phyloP scores from a whole-genome alignment of 2,888 invertebrate species.

The Lycocerus yunnanus region DNA sequence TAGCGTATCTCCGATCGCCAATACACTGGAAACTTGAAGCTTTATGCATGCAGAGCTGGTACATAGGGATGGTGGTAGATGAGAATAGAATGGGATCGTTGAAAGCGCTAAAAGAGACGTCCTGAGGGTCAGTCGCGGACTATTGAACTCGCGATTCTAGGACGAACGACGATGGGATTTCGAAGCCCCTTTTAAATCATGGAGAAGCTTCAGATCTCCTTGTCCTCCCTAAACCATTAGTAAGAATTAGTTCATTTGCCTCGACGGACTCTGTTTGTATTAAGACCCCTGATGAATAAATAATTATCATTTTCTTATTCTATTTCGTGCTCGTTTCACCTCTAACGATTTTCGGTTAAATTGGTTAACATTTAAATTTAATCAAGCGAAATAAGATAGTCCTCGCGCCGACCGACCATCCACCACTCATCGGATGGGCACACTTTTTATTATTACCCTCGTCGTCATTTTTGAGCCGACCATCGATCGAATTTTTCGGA shows the following conservation, averaged over 20 bases:
- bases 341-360: constrained; percentile 18
- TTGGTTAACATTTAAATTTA: constrained; percentile 20
- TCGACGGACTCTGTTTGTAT: constrained; percentile 32
- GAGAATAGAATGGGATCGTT: constrained; percentile 57
- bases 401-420: neutral
- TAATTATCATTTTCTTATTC: constrained; percentile 33
- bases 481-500: neutral
- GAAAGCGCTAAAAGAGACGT: constrained; percentile 55
- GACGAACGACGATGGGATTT: constrained; percentile 30
- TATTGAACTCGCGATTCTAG: constrained; percentile 55
- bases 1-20: constrained; percentile 44
- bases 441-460: no score
- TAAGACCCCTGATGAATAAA: constrained; percentile 26
- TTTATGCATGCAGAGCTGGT: constrained; percentile 39
- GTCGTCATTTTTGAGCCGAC: no score
- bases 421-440: no score
- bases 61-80: constrained; percentile 37
- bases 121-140: constrained; percentile 60
- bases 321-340: constrained; percentile 23
- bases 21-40: constrained; percentile 38
- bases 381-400: constrained; percentile 8
- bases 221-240: constrained; percentile 40
- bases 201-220: constrained; percentile 35
- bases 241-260: constrained; percentile 39
- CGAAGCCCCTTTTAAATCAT: constrained; percentile 42